Conservation (phyloP, 2,888 invertebrate species). For the Acanthosepion lycidas region DNA sequence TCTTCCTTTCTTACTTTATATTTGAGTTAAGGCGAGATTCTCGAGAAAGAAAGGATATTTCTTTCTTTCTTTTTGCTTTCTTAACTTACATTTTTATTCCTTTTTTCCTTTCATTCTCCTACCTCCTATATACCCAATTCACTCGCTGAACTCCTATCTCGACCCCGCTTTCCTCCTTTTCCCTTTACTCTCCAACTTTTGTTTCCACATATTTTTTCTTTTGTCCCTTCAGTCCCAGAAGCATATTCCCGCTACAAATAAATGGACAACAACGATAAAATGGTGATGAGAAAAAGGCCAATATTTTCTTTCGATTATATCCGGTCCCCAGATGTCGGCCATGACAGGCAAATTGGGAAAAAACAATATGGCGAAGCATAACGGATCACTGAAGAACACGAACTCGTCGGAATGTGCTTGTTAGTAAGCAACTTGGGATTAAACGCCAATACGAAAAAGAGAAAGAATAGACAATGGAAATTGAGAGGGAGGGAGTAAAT, state of each 20-base stretch:
- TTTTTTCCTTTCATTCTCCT: no score
- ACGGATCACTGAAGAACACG: background rate
- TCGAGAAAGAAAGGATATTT: no score
- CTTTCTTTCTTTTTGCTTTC: no score
- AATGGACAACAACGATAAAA: slow-evolving; percentile 3
- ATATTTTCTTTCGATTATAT: slow-evolving; percentile 13
- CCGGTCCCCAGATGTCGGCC: background rate
- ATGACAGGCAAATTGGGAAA: background rate
- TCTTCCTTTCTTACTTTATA: no score
- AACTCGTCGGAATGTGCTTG: background rate
- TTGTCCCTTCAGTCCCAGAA: background rate
- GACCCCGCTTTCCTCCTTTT: background rate
- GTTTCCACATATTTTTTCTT: background rate
- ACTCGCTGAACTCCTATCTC: no score
- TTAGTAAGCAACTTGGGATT: background rate
- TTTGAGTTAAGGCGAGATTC: no score
- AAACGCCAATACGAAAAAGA: background rate
- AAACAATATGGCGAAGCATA: background rate
- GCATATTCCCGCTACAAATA: background rate
- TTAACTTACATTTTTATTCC: no score
- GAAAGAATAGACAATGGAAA: background rate
- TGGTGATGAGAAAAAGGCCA: slow-evolving; percentile 33
- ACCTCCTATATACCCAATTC: no score
- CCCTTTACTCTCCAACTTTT: no score
- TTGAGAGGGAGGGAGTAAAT: no score